Conservation (phyloP, 2,113 vertebrate genomes). For the Percina caprodes region DNA sequence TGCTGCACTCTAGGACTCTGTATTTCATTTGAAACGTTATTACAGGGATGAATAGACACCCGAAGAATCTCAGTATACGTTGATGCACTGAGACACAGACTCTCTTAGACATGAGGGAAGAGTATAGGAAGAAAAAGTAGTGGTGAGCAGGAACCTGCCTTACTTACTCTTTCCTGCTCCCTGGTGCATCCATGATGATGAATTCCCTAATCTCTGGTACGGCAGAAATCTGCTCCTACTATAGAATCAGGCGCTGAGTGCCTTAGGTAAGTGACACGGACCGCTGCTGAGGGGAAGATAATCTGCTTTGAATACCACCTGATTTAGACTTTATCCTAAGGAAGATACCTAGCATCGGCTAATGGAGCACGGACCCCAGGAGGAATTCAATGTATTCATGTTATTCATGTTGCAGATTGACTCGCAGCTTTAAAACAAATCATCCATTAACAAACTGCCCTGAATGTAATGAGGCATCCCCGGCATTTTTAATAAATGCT, state of each 20-base stretch:
- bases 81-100: slow-evolving; percentile 2
- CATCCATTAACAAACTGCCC: slow-evolving; percentile 26
- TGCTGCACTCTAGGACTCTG: background rate
- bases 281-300: slow-evolving; percentile 64
- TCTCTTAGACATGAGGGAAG: background rate
- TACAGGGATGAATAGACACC: slow-evolving; percentile 16
- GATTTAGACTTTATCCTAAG: slow-evolving; percentile 58
- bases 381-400: slow-evolving; percentile 44
- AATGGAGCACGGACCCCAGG: slow-evolving; percentile 64
- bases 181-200: slow-evolving; percentile 27
- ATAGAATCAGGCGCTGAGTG: slow-evolving; percentile 39
- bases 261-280: slow-evolving; percentile 56
- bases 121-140: slow-evolving; percentile 17
- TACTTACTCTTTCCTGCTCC: slow-evolving; percentile 3
- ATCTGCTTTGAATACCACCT: slow-evolving; percentile 72
- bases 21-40: slow-evolving; percentile 29
- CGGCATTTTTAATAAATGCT: slow-evolving; percentile 3
- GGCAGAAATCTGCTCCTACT: slow-evolving; percentile 36
- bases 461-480: slow-evolving; percentile 31
- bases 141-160: slow-evolving; percentile 14
- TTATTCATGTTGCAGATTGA: slow-evolving; percentile 45
- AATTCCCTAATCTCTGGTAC: slow-evolving; percentile 49
- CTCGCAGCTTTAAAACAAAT: slow-evolving; percentile 41
- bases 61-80: background rate
- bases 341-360: slow-evolving; percentile 55